A percentile compares a stretch with the other conserved stretches of the same genome.
Evolutionary conservation across 1,140 invertebrate species (phyloP).

Genomic region (Gonatopus flavifemur): DNA sequence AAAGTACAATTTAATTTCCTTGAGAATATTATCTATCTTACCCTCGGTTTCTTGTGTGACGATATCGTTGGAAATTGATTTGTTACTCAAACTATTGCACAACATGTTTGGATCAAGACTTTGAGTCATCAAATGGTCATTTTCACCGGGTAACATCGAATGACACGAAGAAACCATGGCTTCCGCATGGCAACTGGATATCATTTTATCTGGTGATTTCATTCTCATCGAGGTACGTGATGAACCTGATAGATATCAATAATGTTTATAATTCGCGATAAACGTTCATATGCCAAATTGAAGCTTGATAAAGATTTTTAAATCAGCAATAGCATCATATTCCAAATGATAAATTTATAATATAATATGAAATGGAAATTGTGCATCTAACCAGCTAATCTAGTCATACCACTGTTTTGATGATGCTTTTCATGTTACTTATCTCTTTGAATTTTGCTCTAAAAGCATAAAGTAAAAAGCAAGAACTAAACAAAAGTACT

Average conservation of each 20-base stretch:
- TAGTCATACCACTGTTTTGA: slow-evolving; percentile 17
- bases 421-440: too few relatives aligned
- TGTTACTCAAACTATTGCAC: slow-evolving; percentile 41
- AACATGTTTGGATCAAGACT: slow-evolving; percentile 65
- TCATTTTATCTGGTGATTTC: slow-evolving; percentile 72
- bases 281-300: slow-evolving; percentile 28
- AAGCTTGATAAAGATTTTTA: slow-evolving; percentile 38
- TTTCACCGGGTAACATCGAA: slow-evolving; percentile 35
- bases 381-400: slow-evolving; percentile 27
- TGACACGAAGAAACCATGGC: slow-evolving; percentile 48
- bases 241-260: slow-evolving; percentile 35
- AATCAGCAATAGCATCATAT: slow-evolving; percentile 15
- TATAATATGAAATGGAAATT: slow-evolving; percentile 23
- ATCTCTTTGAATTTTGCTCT: slow-evolving; percentile 32
- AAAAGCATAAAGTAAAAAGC: slow-evolving; percentile 42
- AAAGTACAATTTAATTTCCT: too few relatives aligned
- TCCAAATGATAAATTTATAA: slow-evolving; percentile 24
- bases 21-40: too few relatives aligned
- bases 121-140: slow-evolving; percentile 64
- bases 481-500: slow-evolving; percentile 25
- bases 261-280: slow-evolving; percentile 15
- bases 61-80: slow-evolving; percentile 26
- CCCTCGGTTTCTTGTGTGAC: slow-evolving; percentile 44
- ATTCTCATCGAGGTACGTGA: slow-evolving; percentile 55
- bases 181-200: slow-evolving; percentile 66